phyloP scores from a whole-genome alignment of 2,888 invertebrate genomes.

The Amphiduros pacificus region DNA sequence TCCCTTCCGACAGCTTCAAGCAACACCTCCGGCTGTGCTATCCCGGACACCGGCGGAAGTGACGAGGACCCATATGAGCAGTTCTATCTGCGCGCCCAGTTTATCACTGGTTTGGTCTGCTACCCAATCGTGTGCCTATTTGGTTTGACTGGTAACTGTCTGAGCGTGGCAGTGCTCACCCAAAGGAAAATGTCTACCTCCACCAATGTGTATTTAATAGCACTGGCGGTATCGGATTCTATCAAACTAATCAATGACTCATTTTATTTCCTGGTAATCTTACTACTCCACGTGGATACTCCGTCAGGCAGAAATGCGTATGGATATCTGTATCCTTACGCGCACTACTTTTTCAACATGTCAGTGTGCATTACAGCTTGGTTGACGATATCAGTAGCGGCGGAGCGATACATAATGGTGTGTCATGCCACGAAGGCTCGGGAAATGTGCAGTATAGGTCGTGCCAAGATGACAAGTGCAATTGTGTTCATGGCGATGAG shows the following conservation, averaged over 20 bases:
- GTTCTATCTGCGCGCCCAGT: conserved; percentile 27
- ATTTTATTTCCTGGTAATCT: conserved; percentile 32
- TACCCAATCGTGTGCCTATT: conserved; percentile 31
- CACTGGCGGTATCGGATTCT: conserved; percentile 32
- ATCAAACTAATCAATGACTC: conserved; percentile 34
- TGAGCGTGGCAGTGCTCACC: conserved; percentile 31
- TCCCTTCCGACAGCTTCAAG: no score
- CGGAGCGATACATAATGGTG: conserved; percentile 32
- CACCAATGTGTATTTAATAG: conserved; percentile 33
- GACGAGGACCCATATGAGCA: conserved; percentile 8
- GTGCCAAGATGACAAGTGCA: conserved; percentile 3
- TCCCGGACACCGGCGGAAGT: no score
- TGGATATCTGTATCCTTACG: conserved; percentile 34
- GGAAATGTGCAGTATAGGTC: conserved; percentile 8
- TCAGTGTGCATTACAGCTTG: conserved; percentile 36
- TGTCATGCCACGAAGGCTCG: conserved; percentile 25
- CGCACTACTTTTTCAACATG: conserved; percentile 36
- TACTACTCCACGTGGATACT: conserved; percentile 25
- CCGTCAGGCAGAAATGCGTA: conserved; percentile 18
- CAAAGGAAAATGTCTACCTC: conserved; percentile 28
- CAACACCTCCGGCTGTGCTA: no score
- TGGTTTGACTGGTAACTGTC: conserved; percentile 32
- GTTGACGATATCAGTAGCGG: conserved; percentile 33
- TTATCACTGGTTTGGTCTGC: conserved; percentile 30
- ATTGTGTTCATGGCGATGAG: conserved; percentile 21